Evolutionary conservation across 2,113 vertebrate species (phyloP), one percentile per base, ranked within the genome.

Genomic region (Todiramphus chloris): DNA sequence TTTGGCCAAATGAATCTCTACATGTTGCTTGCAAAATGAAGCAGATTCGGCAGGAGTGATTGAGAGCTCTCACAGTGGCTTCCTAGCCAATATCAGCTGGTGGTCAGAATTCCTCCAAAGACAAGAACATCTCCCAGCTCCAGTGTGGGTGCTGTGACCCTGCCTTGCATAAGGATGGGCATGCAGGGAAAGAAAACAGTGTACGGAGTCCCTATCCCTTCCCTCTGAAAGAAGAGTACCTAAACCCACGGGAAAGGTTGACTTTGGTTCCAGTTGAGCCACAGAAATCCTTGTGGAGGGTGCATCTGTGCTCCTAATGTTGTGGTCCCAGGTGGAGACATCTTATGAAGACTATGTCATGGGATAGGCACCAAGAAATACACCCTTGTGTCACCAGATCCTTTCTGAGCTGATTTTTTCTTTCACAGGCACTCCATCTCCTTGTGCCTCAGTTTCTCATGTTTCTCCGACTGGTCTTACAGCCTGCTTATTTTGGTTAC

Each of bases 1-100:
- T 83, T 88, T 77, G 67, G 55, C 48, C 44, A 83, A 95, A 85
- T 44, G 19, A 87, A 72, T 91, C 35, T 83, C 30, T 89, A 62
- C 72, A 60, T 13, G 21, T 66, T 84, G 91, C 50, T 80, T 85
- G 23, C 28, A 70, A 91, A 88, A 5, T n/a, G 78, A 93, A 94
- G 82, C 27, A 73, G 27, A 44, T 73, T 91, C 6, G 4, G 27
- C 62, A 62, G 70, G 81, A 90, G 62, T 10, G 35, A 66, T 51
- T 60, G 58, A 85, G 66, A 76, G 33, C 16, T 95, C 46, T 25
- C 37, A 27, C 25, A 78, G 35, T 1, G 3, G 6, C 30, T 94
- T 86, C 33, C 53, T 67, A 86, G 20, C 5, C 3, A 16, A 50
- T 37, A 84, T 19, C 0, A 3, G 8, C 48, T 39, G 43, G 16